These are phyloP conservation scores for Eciton burchellii DNA, from an alignment of 1,140 invertebrate species.

Conservation along the genomic window DNA sequence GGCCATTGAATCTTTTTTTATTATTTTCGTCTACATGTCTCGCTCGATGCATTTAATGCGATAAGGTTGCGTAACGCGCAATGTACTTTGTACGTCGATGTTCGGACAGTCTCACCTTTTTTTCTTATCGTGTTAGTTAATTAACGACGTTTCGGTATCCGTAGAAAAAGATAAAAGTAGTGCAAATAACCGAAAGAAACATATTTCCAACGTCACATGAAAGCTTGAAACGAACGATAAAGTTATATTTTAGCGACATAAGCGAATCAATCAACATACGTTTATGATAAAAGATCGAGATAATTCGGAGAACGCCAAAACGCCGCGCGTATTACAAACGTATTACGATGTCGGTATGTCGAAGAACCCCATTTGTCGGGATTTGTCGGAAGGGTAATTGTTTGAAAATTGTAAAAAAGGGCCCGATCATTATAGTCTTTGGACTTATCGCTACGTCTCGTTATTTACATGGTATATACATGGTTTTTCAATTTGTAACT, in stretches of 20 bases:
- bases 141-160: no score
- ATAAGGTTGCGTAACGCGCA: neutral
- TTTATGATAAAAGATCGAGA: neutral
- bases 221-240: neutral
- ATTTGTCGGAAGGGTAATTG: constrained; percentile 28
- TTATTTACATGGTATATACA: constrained; percentile 78
- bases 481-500: constrained; percentile 54
- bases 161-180: no score
- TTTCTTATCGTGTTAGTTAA: constrained; percentile 19
- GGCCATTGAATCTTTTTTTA: neutral
- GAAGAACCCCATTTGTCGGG: constrained; percentile 19
- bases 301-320: neutral
- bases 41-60: constrained; percentile 34
- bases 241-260: neutral
- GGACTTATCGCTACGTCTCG: constrained; percentile 57
- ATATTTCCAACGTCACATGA: no score
- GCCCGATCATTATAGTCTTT: constrained; percentile 48
- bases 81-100: constrained; percentile 18
- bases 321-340: neutral
- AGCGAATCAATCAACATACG: neutral
- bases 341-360: constrained; percentile 10
- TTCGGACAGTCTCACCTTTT: constrained; percentile 30
- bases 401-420: constrained; percentile 65
- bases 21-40: constrained; percentile 1
- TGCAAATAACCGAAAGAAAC: no score